Evolutionary conservation across 2,888 invertebrate species (phyloP), one percentile per base, ranked within the genome.

Genomic region (Seira ritae): DNA sequence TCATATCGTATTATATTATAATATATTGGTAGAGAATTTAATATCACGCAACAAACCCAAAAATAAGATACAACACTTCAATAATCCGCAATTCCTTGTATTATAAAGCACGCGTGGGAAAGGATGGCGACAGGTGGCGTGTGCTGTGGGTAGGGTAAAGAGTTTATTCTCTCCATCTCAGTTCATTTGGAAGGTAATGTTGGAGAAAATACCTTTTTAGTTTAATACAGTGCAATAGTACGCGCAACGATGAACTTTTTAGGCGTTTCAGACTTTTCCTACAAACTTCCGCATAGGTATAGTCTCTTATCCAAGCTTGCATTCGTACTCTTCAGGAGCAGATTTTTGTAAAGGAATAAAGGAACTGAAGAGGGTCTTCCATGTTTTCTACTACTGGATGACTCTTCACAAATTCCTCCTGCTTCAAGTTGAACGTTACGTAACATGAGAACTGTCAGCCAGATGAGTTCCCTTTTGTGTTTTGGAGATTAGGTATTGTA

Each of bases 91-190:
- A 31, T 8, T n/a, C n/a, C n/a, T n/a, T n/a, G n/a, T n/a, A n/a
- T n/a, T n/a, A n/a, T 31, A 31, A 31, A 31, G 31, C 8, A 31
- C 31, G 31, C 31, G 31, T 31, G 31, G 31, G 31, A 31, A 31
- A 31, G 31, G 8, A 31, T 50, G 50, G 50, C 50, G 50, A 50
- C 50, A 50, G 50, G 50, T 50, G 50, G 50, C 50, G 50, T 50
- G 15, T 15, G 50, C 42, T n/a, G 42, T 42, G n/a, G n/a, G n/a
- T n/a, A n/a, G n/a, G n/a, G n/a, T n/a, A n/a, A n/a, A n/a, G n/a
- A n/a, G n/a, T n/a, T n/a, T n/a, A 31, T 31, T 8, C 31, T 31
- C 3, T 8, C 31, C 31, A 31, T 31, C 2, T 2, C 31, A 31
- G 2, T 31, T 31, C 31, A 31, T 31, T 31, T 31, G 31, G 31